These are phyloP conservation scores for Camponotus floridanus DNA, from an alignment of 1,140 invertebrate species.

Conservation along the genomic window DNA sequence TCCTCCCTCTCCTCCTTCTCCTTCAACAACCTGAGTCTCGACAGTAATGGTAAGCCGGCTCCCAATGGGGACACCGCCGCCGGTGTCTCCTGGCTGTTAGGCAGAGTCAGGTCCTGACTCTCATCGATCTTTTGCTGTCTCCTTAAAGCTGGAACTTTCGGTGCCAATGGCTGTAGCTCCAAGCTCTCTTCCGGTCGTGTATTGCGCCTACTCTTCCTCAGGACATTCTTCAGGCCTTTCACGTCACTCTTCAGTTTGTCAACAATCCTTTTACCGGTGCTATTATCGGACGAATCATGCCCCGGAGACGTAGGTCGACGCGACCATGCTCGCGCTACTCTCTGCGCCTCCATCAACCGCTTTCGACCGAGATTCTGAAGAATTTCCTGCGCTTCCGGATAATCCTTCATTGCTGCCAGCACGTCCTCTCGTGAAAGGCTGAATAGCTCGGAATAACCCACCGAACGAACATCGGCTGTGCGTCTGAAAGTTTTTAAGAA, in stretches of 20 bases:
- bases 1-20: slow-evolving; percentile 92
- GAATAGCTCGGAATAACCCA: slow-evolving; percentile 98
- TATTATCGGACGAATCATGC: slow-evolving; percentile 88
- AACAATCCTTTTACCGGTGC: slow-evolving; percentile 91
- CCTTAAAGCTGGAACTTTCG: slow-evolving; percentile 85
- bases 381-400: slow-evolving; percentile 98
- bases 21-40: slow-evolving; percentile 92
- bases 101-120: slow-evolving; percentile 66
- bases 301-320: slow-evolving; percentile 79
- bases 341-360: slow-evolving; percentile 92
- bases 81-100: slow-evolving; percentile 77
- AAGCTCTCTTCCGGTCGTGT: slow-evolving; percentile 85
- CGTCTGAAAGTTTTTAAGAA: slow-evolving; percentile 88
- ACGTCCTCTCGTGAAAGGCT: slow-evolving; percentile 98
- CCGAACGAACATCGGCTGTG: slow-evolving; percentile 97
- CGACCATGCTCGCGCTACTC: slow-evolving; percentile 75
- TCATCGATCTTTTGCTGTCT: slow-evolving; percentile 82
- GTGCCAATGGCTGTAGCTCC: slow-evolving; percentile 85
- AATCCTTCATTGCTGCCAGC: slow-evolving; percentile 97
- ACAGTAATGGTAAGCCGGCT: slow-evolving; percentile 93
- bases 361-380: slow-evolving; percentile 95
- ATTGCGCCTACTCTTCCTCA: slow-evolving; percentile 88
- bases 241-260: slow-evolving; percentile 94
- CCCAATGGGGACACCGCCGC: slow-evolving; percentile 89
- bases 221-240: slow-evolving; percentile 90